A percentile compares a stretch with the other conserved stretches of the same genome.
Evolutionary conservation across 2,113 vertebrate species (phyloP).

Genomic region (Oncorhynchus masou): DNA sequence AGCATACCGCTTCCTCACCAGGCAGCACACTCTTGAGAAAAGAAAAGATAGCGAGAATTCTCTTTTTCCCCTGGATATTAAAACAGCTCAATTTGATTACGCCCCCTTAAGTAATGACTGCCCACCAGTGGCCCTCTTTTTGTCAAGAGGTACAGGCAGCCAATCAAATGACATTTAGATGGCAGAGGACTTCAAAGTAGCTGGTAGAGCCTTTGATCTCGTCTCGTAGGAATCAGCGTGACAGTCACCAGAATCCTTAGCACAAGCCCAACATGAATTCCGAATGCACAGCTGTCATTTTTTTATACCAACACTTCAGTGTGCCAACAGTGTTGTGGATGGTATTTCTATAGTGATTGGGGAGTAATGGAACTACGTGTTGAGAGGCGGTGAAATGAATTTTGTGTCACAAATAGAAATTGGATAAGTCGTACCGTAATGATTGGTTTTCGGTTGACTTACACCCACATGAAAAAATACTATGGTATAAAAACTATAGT

Average conservation of each 20-base stretch:
- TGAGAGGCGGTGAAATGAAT: constrained; percentile 5
- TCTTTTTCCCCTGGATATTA: constrained; percentile 15
- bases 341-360: neutral
- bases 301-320: neutral
- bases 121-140: constrained; percentile 3
- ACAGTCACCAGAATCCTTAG: constrained; percentile 6
- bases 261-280: neutral
- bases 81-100: constrained; percentile 13
- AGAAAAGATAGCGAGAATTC: neutral
- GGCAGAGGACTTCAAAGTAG: constrained; percentile 5
- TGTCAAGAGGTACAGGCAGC: constrained; percentile 20
- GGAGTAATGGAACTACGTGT: constrained; percentile 4
- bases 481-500: no score
- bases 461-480: neutral
- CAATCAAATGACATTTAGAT: constrained; percentile 36
- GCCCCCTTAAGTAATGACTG: constrained; percentile 5
- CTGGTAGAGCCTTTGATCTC: constrained; percentile 10
- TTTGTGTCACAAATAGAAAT: neutral
- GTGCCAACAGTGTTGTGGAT: neutral
- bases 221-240: neutral
- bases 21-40: neutral
- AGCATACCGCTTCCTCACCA: neutral
- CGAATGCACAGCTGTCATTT: constrained; percentile 6
- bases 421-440: neutral
- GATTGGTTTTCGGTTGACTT: neutral